Evolutionary conservation across 2,797 vertebrate genomes (phyloP).

Genomic region (Chromobotia macracanthus): DNA sequence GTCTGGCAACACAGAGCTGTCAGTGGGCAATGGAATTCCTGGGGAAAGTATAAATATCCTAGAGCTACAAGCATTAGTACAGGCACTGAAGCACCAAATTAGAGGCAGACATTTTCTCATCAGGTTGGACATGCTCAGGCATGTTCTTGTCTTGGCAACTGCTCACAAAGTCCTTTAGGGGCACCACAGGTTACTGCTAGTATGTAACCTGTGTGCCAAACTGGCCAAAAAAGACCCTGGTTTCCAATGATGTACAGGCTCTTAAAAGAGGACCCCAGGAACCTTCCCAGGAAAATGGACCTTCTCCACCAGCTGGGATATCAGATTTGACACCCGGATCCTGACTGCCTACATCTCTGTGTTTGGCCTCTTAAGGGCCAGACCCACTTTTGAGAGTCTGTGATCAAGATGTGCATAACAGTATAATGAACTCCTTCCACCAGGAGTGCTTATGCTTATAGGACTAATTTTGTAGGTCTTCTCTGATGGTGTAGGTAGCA

Average conservation of each 20-base stretch:
- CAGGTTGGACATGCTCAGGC: too few relatives aligned
- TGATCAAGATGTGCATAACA: background rate
- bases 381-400: background rate
- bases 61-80: too few relatives aligned
- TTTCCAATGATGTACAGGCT: background rate
- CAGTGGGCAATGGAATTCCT: too few relatives aligned
- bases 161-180: background rate
- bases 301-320: background rate
- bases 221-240: background rate
- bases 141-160: background rate
- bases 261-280: background rate
- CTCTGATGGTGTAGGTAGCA: background rate
- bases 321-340: background rate
- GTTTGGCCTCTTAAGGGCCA: background rate
- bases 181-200: background rate
- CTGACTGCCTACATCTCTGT: background rate
- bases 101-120: too few relatives aligned
- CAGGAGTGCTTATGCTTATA: background rate
- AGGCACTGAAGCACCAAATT: too few relatives aligned
- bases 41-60: too few relatives aligned
- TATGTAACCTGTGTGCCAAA: background rate
- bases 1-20: too few relatives aligned
- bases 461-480: background rate
- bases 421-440: background rate
- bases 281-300: background rate